Conservation (phyloP, 2,113 vertebrate species). For the Elanus axillaris region DNA sequence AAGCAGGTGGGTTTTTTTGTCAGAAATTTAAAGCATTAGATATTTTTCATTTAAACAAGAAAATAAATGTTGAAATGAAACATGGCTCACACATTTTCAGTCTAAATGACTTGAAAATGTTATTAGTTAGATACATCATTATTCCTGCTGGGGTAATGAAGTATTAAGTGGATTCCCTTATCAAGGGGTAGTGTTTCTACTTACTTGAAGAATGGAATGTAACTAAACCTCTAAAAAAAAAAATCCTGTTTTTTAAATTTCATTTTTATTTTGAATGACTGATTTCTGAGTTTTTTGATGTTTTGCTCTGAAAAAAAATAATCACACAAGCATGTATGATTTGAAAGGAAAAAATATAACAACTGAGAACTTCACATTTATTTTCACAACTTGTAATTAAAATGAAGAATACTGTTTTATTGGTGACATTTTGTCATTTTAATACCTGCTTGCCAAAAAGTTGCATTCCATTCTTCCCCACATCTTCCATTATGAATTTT, state of each 20-base stretch:
- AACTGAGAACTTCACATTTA: not conserved
- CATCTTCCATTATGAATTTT: not conserved
- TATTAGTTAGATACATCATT: not conserved
- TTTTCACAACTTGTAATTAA: not conserved
- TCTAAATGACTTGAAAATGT: not conserved
- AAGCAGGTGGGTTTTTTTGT: not conserved
- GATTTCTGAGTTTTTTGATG: not conserved
- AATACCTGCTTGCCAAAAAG: not conserved
- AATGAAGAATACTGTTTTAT: not conserved
- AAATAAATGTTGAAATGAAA: not conserved
- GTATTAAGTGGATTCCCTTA: not conserved
- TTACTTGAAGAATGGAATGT: not conserved
- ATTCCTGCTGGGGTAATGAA: not conserved
- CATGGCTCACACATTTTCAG: not conserved
- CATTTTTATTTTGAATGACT: not conserved
- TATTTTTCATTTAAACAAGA: not conserved
- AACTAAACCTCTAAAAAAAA: not conserved
- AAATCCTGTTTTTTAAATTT: not conserved
- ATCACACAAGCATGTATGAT: not conserved
- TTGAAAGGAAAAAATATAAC: not conserved
- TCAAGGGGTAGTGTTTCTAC: not conserved
- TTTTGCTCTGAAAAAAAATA: not conserved
- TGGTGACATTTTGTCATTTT: slow-evolving; percentile 26
- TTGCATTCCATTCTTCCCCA: not conserved
- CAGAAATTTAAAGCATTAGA: not conserved